Evolutionary conservation across 1,140 invertebrate species (phyloP).

Genomic region (Harlomillsia oculata): DNA sequence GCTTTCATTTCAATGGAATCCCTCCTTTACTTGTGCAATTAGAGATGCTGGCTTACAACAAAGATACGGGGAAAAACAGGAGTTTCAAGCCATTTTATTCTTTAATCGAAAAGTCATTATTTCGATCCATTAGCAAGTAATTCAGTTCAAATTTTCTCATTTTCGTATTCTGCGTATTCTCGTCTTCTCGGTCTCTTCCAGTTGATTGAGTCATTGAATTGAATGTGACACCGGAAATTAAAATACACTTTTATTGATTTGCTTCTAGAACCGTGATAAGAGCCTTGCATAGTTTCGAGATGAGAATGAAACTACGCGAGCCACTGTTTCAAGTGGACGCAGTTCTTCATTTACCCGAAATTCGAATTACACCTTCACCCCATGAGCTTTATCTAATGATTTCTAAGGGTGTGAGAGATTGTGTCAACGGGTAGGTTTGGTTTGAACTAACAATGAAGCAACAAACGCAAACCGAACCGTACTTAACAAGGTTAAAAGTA

Average conservation of each 20-base stretch:
- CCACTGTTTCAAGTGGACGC: conserved; percentile 69
- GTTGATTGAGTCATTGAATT: too few relatives aligned
- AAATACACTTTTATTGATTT: background rate
- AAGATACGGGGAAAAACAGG: conserved; percentile 42
- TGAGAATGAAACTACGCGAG: conserved; percentile 48
- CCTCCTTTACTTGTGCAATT: conserved; percentile 26
- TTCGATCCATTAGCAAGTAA: conserved; percentile 41
- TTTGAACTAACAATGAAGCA: too few relatives aligned
- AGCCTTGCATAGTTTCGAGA: conserved; percentile 61
- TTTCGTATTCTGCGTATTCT: background rate
- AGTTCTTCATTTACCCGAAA: conserved; percentile 58
- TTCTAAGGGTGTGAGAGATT: conserved; percentile 45
- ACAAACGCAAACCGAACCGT: too few relatives aligned
- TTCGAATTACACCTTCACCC: conserved; percentile 59
- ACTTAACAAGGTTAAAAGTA: too few relatives aligned
- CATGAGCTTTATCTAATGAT: conserved; percentile 67
- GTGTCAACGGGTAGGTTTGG: conserved; percentile 42
- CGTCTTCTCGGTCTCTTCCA: too few relatives aligned
- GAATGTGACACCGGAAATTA: background rate
- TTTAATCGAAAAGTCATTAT: conserved; percentile 45
- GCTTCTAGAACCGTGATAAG: conserved; percentile 49
- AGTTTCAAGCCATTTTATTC: conserved; percentile 43
- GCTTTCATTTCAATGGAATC: conserved; percentile 22
- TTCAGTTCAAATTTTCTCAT: background rate
- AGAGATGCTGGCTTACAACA: conserved; percentile 40